Base-by-base conservation (phyloP, 2,797 vertebrate genomes). In the Sebastes variabilis region DNA sequence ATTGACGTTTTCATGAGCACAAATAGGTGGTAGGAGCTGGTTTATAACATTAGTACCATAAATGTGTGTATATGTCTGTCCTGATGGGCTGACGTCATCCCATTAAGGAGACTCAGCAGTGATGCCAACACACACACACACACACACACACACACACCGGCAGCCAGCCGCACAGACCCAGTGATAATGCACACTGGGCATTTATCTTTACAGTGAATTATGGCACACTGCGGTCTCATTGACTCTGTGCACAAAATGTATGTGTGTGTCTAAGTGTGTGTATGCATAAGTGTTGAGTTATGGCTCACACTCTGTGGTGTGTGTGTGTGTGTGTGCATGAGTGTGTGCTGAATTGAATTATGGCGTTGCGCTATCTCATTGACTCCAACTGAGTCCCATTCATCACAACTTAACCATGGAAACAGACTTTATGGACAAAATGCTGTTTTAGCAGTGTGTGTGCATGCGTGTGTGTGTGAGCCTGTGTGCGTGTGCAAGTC, bases 351-450 rank as follows among this genome's bases (percentile, higher is more conserved):
- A 90, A 83, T 89, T 94, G 90, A 94, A 90, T 93, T 92, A 94
- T 93, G 89, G 90, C 54, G 1, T 82, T 81, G 91, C 55, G 69
- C 88, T 89, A 92, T 94, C 87, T 93, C 93, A 94, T 92, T 93
- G 93, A 94, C 93, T 94, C 86, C 88, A 86, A 80, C 85, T 79
- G 76, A 88, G 82, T 89, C 88, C 71, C 91, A 94, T 94, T 93
- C 84, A 94, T 94, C 93, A 94, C 87, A 88, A 88, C 88, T 89
- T 91, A 94, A 94, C 89, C 91, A 93, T 90, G 91, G 84, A 94
- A 93, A 93, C 86, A 91, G 82, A 90, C 80, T 94, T 89, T 68
- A 86, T 87, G 90, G 81, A 81, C 90, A 92, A 92, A 93, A 90
- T 80, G 83, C 89, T 90, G 90, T 84, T 90, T 89, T 89, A 92